These are phyloP conservation scores for Cyanoliseus patagonus DNA, from an alignment of 2,113 vertebrate genomes.

Conservation along the genomic window DNA sequence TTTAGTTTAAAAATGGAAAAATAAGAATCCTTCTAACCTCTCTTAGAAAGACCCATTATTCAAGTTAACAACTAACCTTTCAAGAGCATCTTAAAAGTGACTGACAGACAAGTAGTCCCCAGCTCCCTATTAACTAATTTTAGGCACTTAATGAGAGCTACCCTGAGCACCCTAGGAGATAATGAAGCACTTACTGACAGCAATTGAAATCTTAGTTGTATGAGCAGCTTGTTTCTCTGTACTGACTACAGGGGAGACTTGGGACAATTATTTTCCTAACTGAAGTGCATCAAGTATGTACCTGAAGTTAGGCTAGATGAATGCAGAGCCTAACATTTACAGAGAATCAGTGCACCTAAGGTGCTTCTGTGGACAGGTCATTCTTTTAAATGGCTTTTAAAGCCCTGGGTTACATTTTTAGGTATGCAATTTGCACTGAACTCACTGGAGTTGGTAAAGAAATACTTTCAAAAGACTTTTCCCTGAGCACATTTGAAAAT, in stretches of 20 bases:
- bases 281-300: background rate
- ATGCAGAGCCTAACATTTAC: background rate
- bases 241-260: background rate
- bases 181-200: background rate
- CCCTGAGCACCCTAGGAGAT: background rate
- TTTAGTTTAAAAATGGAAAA: background rate
- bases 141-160: background rate
- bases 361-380: background rate
- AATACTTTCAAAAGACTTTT: background rate
- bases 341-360: background rate
- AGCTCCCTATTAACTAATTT: background rate
- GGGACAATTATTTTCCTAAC: background rate
- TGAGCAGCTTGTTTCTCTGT: background rate
- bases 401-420: rapidly evolving
- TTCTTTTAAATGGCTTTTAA: background rate
- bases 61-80: background rate
- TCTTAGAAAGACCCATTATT: background rate
- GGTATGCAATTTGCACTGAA: background rate
- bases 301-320: background rate
- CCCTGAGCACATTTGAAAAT: background rate
- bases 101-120: background rate
- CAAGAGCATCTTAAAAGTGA: background rate
- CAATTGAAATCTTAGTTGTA: background rate
- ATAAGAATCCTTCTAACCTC: background rate
- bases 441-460: background rate